Base-by-base conservation (phyloP, 2,797 vertebrate genomes). In the Diplodus sargus region DNA sequence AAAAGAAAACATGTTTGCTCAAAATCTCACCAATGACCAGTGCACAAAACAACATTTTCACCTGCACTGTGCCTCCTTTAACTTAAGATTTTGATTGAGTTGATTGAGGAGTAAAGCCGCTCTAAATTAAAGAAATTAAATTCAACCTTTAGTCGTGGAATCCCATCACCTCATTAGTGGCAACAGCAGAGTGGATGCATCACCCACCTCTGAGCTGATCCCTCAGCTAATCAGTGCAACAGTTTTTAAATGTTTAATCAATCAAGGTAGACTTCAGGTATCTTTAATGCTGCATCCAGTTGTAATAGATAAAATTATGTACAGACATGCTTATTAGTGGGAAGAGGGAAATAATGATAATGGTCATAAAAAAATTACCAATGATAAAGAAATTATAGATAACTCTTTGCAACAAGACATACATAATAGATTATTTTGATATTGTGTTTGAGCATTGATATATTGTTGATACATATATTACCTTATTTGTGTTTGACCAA, bases 121-220 rank as follows among this genome's bases (percentile, higher is more conserved):
- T 56, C 11, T 34, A 15, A 82, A 69, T 73, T 12, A 12, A 34
- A 34, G 4, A 61, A 73, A 82, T 86, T 74, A 67, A 72, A 83
- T 73, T 14, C 49, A 72, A 83, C 70, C 70, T 87, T 87, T 84
- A 45, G 60, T 77, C 61, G 69, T 48, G 20, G 1, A 42, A 28
- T 15, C 10, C 18, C 9, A 59, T 66, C 20, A 62, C n/a, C n/a
- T 53, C 48, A 62, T 68, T 53, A 28, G 48, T 34, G 34, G 34
- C 34, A 34, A 43, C 13, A 17, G 0, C 57, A 64, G 59, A 56
- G 59, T 30, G 25, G 9, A 58, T 34, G 43, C 23, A 42, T 12
- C 20, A 56, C 7, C 7, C 6, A 20, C 10, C 0, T 30, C 2
- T 16, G 3, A 54, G 56, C 9, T 45, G 16, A 63, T 63, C 16